These are phyloP conservation scores for Ptilorrhoa leucosticta DNA, from an alignment of 2,113 vertebrate species.

Conservation along the genomic window DNA sequence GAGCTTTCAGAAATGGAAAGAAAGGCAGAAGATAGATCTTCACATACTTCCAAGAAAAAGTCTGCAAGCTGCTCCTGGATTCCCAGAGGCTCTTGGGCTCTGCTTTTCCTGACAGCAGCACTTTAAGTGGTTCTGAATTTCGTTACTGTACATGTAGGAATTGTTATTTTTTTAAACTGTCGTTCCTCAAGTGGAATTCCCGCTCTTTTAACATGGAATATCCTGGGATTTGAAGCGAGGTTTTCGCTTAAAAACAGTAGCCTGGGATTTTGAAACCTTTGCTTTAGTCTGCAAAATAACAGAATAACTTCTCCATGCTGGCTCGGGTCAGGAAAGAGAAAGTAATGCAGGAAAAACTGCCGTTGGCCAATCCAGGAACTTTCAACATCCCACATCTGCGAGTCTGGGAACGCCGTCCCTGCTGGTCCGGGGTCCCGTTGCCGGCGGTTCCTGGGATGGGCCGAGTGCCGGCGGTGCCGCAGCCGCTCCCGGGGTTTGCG, in stretches of 20 bases:
- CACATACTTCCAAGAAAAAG: neutral
- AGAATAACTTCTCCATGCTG: neutral
- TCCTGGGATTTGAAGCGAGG: neutral
- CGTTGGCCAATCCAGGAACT: neutral
- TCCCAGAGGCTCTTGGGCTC: neutral
- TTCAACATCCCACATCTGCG: fast-evolving
- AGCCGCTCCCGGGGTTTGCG: neutral
- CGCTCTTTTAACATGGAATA: neutral
- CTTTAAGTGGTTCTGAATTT: neutral
- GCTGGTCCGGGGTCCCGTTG: fast-evolving
- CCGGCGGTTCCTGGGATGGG: neutral
- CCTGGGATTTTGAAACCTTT: neutral
- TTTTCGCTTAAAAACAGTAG: neutral
- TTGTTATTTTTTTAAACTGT: neutral
- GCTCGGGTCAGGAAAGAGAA: neutral
- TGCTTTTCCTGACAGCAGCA: neutral
- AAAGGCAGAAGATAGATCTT: neutral
- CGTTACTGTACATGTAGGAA: neutral
- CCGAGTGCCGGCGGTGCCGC: neutral
- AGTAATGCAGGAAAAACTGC: neutral
- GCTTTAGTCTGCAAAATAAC: neutral
- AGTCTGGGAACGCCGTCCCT: fast-evolving
- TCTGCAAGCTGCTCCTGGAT: neutral
- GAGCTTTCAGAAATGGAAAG: neutral
- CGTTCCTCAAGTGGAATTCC: neutral